These are phyloP conservation scores for Antechinus stuartii DNA, from an alignment of 2,113 vertebrate species.

Conservation along the genomic window DNA sequence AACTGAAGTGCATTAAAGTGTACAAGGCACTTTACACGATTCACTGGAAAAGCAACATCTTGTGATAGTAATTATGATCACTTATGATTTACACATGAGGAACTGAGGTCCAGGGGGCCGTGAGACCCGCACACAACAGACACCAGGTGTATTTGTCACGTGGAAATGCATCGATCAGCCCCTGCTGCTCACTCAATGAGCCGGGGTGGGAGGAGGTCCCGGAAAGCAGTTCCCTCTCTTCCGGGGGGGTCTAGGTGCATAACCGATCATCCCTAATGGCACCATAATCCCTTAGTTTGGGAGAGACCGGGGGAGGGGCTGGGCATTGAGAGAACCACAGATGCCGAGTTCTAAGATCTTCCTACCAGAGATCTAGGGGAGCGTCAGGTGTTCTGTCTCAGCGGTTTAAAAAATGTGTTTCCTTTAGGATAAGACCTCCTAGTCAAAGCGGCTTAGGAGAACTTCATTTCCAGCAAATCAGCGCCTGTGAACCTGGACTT, in stretches of 20 bases:
- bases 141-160: background rate
- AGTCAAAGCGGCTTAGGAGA: background rate
- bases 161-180: too few species aligned
- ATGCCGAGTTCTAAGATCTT: background rate
- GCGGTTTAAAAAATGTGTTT: background rate
- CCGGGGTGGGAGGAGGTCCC: background rate
- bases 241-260: too few species aligned
- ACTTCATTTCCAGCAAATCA: background rate
- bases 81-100: background rate
- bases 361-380: background rate
- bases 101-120: background rate
- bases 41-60: background rate
- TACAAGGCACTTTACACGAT: background rate
- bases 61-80: background rate
- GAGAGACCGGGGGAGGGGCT: background rate
- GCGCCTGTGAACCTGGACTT: background rate
- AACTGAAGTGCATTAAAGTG: too few species aligned
- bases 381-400: background rate
- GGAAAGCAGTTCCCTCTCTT: background rate
- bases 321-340: too few species aligned
- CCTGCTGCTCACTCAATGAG: background rate
- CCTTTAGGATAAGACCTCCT: background rate
- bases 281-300: background rate
- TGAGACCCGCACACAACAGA: background rate
- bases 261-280: background rate